Evolutionary conservation across 1,140 invertebrate species (phyloP).

Genomic region (Drosophila mayri): DNA sequence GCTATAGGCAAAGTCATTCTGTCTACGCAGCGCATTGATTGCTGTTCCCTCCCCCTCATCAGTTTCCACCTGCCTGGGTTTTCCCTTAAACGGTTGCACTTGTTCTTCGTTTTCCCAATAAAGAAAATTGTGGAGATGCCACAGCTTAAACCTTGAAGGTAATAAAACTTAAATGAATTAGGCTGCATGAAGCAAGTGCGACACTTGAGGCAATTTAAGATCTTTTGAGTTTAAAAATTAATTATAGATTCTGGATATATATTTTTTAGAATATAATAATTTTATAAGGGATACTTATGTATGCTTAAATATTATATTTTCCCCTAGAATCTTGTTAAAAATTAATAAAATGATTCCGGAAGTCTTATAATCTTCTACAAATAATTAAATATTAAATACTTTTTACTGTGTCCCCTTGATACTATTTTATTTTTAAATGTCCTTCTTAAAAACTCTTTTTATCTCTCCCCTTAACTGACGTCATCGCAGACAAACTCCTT

Average conservation of each 20-base stretch:
- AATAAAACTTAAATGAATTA: slow-evolving; percentile 27
- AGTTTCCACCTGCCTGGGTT: slow-evolving; percentile 27
- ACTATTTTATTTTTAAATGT: not conserved
- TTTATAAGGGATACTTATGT: not conserved
- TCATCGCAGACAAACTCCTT: not conserved
- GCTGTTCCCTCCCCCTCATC: slow-evolving; percentile 6
- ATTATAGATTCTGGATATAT: not conserved
- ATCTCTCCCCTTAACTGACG: not conserved
- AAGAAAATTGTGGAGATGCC: not conserved
- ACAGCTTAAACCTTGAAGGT: slow-evolving; percentile 3
- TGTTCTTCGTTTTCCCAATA: slow-evolving; percentile 27
- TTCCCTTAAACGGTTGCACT: slow-evolving; percentile 42
- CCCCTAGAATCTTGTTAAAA: not conserved
- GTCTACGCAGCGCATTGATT: slow-evolving; percentile 61
- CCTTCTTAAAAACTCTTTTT: not conserved
- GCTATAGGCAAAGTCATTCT: slow-evolving; percentile 64
- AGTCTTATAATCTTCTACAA: not conserved
- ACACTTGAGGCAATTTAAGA: not conserved
- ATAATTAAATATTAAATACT: not conserved
- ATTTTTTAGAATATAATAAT: not conserved
- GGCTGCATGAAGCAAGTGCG: not conserved
- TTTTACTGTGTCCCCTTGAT: not conserved
- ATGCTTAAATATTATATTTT: not conserved
- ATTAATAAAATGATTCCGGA: not conserved
- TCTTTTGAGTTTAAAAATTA: not conserved